Base-by-base conservation (phyloP, 2,888 invertebrate genomes). In the Anodontia alba region DNA sequence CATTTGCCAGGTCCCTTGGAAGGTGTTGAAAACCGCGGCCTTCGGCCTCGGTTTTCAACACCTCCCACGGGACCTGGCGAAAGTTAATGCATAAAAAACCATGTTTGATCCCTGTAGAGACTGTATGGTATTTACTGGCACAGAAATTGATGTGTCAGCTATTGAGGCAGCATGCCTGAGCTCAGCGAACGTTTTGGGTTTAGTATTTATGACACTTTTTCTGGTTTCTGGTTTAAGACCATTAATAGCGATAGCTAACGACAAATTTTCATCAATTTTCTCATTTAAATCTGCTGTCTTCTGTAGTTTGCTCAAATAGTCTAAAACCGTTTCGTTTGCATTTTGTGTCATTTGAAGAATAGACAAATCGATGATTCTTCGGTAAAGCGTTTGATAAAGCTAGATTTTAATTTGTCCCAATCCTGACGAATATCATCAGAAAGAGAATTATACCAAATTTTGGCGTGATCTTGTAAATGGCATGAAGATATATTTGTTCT, bases 361-460 rank as follows among this genome's bases (percentile, higher is more conserved):
- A 17, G 62, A 33, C 17, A 62, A 20, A 20, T 62, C 31, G 7
- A 62, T 15, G 3, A 29, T 31, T 33, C 33, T 62, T 62, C 62
- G 1, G 33, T 62, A 33, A 62, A 31, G 31, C 62, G 12, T 26
- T 26, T 54, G 1, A 54, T 7, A 54, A 54, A 54, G 7, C 3
- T 26, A 54, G 8, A 7, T 33, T 33, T 10, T 17, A 33, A 62
- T 15, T 7, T 5, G 1, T 20, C n/a, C 62, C 62, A 62, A 29
- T 23, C 33, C 3, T 62, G 26, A 33, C 33, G 31, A 5, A 33
- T 33, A 15, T 31, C 31, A 10, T 62, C 33, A 62, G 33, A 5
- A 5, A 62, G 29, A 15, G 62, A 57, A 57, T 62, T 31, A 17
- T 62, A 62, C 62, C 62, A 62, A 33, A 62, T 62, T 33, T 33